Evolutionary conservation across 1,140 invertebrate genomes (phyloP).

Genomic region (Eciton burchellii): DNA sequence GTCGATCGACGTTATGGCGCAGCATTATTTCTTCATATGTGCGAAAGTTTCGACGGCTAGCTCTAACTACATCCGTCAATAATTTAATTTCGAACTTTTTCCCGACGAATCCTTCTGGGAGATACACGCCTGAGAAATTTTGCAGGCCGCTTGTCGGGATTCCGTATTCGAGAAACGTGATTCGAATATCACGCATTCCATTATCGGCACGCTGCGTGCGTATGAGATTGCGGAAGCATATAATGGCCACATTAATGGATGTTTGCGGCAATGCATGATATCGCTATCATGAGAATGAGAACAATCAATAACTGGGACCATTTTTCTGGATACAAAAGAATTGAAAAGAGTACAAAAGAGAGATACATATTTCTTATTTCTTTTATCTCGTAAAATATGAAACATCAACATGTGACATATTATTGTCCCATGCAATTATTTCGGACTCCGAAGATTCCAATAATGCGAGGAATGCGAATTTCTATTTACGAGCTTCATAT

Average conservation of each 20-base stretch:
- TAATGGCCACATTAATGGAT: conserved; percentile 30
- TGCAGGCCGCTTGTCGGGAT: not conserved
- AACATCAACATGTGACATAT: not conserved
- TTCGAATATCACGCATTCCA: conserved; percentile 31
- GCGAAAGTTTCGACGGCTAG: conserved; percentile 8
- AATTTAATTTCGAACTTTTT: conserved; percentile 29
- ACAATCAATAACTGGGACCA: not conserved
- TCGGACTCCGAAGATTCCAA: not conserved
- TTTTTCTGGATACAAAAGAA: not conserved
- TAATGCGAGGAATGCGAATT: conserved; percentile 9
- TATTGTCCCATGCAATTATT: not conserved
- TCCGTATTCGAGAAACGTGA: conserved; percentile 26
- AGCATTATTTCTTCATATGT: not conserved
- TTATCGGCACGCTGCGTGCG: not conserved
- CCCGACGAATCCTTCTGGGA: conserved; percentile 9
- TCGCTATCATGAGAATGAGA: not conserved
- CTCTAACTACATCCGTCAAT: not conserved
- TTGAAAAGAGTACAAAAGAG: not conserved
- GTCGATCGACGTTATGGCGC: not conserved
- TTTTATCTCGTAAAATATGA: not conserved
- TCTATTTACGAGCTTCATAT: conserved; percentile 6
- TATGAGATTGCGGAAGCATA: not conserved
- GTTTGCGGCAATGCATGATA: not conserved
- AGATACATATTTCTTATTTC: not conserved
- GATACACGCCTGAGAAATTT: conserved; percentile 13